Conservation (phyloP, 2,113 vertebrate species). For the Saccopteryx bilineata region DNA sequence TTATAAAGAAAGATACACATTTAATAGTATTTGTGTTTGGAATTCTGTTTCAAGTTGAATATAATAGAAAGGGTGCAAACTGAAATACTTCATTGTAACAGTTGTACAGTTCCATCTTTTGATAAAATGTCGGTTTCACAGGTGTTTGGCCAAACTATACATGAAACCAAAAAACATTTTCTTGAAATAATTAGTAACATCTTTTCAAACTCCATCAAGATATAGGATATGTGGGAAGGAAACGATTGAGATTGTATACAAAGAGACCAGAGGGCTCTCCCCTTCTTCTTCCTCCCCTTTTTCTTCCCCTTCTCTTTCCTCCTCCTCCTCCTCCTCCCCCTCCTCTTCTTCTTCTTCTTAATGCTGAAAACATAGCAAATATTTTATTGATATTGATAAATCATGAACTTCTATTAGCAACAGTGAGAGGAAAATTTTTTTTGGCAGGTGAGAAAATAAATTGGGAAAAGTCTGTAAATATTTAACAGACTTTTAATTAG, state of each 20-base stretch:
- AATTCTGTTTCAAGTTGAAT: conserved; percentile 9
- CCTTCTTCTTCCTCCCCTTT: too few species aligned
- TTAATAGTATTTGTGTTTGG: background rate
- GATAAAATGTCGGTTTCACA: background rate
- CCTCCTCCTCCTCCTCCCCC: too few species aligned
- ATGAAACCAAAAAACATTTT: background rate
- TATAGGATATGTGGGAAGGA: background rate
- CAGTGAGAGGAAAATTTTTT: background rate
- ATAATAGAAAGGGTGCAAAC: background rate
- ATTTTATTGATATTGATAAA: background rate
- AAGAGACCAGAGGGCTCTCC: background rate
- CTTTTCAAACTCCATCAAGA: background rate
- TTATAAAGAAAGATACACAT: conserved; percentile 3
- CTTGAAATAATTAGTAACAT: background rate
- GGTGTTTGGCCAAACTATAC: background rate
- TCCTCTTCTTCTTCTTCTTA: background rate
- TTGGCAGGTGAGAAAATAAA: background rate
- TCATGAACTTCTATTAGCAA: background rate
- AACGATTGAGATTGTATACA: background rate
- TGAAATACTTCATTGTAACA: background rate
- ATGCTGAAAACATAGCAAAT: background rate
- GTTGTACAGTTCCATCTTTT: background rate
- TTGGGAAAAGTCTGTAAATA: background rate
- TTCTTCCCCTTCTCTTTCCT: too few species aligned
- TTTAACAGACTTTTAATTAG: background rate